Conservation (phyloP, 2,888 invertebrate species). For the Heteromyza rotundicornis region DNA sequence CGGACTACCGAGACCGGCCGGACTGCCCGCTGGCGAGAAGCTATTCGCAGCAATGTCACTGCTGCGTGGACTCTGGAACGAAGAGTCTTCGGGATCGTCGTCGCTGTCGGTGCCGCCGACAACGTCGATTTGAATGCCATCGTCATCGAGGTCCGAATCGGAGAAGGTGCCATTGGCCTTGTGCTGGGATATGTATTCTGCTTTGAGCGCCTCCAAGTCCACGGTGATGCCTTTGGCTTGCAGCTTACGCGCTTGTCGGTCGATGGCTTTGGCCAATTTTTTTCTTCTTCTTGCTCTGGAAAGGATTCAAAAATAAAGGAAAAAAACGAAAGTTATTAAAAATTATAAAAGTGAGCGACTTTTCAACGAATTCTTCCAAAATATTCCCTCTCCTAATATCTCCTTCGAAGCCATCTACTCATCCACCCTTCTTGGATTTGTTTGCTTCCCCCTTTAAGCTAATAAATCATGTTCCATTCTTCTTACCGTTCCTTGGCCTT, state of each 20-base stretch:
- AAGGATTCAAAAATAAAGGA: conserved; percentile 7
- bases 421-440: not conserved
- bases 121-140: conserved; percentile 81
- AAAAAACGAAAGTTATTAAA: too few relatives aligned
- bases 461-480: not conserved
- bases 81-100: conserved; percentile 64
- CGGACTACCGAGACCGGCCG: conserved; percentile 42
- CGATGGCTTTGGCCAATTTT: conserved; percentile 89
- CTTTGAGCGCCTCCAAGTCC: conserved; percentile 81
- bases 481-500: conserved; percentile 79
- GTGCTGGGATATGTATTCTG: conserved; percentile 84
- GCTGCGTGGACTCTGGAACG: conserved; percentile 56
- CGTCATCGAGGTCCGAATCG: conserved; percentile 71
- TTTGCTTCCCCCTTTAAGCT: not conserved
- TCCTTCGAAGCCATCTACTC: not conserved
- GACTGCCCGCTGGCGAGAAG: conserved; percentile 42
- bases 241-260: conserved; percentile 89
- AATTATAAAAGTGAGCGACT: not conserved
- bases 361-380: not conserved
- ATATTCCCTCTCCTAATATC: not conserved
- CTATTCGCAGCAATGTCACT: conserved; percentile 42
- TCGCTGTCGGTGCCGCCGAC: conserved; percentile 82
- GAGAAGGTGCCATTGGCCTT: conserved; percentile 68
- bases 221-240: conserved; percentile 90
- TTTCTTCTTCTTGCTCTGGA: conserved; percentile 83